A percentile compares a stretch with the other conserved stretches of the same genome.
Conservation (phyloP, 2,888 invertebrate species). For the Callyntrura sp. region DNA sequence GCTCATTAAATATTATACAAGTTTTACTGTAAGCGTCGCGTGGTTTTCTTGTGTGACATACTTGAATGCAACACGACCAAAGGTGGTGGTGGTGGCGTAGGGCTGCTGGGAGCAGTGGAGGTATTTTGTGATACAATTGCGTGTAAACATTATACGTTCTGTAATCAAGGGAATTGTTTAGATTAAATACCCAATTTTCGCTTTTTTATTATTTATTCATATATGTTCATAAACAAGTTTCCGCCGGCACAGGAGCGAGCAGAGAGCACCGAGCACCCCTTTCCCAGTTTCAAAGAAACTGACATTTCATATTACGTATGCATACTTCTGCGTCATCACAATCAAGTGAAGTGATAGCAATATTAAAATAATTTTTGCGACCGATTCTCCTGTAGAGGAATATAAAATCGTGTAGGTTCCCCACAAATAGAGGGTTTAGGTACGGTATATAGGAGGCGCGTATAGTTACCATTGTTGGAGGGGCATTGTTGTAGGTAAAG, state of each 20-base stretch:
- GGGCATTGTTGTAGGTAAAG: neutral
- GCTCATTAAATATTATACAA: slow-evolving; percentile 72
- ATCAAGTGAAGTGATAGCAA: slow-evolving; percentile 39
- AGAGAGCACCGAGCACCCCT: slow-evolving; percentile 8
- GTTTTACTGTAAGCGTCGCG: slow-evolving; percentile 50
- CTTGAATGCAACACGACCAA: slow-evolving; percentile 38
- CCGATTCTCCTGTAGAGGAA: neutral
- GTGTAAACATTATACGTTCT: neutral
- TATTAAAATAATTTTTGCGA: slow-evolving; percentile 41
- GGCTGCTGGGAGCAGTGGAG: too few relatives aligned
- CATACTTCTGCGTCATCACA: neutral
- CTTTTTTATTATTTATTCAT: slow-evolving; percentile 53
- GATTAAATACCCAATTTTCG: slow-evolving; percentile 61
- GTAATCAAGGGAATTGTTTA: slow-evolving; percentile 11
- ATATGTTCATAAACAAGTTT: neutral
- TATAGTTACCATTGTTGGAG: slow-evolving; percentile 1
- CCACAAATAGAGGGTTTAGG: neutral
- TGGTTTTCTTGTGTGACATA: slow-evolving; percentile 45
- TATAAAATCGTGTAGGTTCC: slow-evolving; percentile 24
- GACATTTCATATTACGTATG: neutral
- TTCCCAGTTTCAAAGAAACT: slow-evolving; percentile 20
- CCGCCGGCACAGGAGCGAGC: neutral
- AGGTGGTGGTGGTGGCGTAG: neutral
- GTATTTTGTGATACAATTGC: neutral
- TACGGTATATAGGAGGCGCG: slow-evolving; percentile 25